Base-by-base conservation (phyloP, 2,113 vertebrate genomes). In the Dasyornis broadbenti region DNA sequence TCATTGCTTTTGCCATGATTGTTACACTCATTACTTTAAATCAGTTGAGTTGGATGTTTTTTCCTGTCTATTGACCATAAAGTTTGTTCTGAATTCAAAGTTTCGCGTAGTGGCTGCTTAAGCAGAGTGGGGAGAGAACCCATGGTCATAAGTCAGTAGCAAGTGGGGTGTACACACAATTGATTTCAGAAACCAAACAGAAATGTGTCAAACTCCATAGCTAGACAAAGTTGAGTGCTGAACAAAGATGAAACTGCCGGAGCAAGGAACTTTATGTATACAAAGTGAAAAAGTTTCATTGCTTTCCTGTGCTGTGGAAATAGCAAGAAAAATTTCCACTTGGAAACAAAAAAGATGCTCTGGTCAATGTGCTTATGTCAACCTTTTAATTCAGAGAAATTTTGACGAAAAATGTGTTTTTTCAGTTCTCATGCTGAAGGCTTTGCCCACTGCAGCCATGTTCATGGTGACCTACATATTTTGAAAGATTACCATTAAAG, bases 161-260 rank as follows among this genome's bases (percentile, higher is more conserved):
- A 0, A 7, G 31, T 90, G 72, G 16, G 2, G 1, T 73, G 28
- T 70, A 39, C 7, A 15, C 1, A 60, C 19, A 49, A 2, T 23
- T 93, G 22, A 28, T 76, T 84, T 64, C 23, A 27, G 37, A 86
- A 87, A 80, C 28, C 27, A 91, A 39, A 35, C 33, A 66, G 70
- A 86, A 91, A 81, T 40, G 7, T 81, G 26, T 90, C 39, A 37
- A 44, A 81, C 73, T 52, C 21, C n/a, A 39, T 70, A 37, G 15
- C 20, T 77, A 16, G 42, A 64, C 60, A 88, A 92, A 92, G 89
- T 26, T 18, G 30, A 69, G 31, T 33, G 45, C 76, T 91, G 40
- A 77, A 72, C 24, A 91, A 75, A 72, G 60, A 49, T 92, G 40
- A 68, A 69, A 65, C 31, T 87, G 39, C 15, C 33, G 8, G 17